Base-by-base conservation (phyloP, 2,797 vertebrate species). In the Yasuhikotakia modesta region DNA sequence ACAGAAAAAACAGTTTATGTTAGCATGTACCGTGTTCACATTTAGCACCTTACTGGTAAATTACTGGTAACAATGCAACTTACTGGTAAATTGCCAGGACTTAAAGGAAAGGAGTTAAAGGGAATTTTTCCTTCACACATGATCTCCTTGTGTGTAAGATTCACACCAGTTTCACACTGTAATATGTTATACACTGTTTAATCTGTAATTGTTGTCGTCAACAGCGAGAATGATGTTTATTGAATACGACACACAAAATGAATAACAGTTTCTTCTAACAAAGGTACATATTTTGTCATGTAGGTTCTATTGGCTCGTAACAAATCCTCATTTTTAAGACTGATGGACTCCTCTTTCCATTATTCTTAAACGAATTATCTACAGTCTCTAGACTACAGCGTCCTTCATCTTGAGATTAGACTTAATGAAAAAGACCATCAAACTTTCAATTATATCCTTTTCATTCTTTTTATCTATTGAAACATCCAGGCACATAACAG, bases 271-370 rank as follows among this genome's bases (percentile, higher is more conserved):
- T 17, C 48, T n/a, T 12, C 11, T 77, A 50, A 69, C 75, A 24
- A 45, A 53, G 8, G 21, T 53, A 64, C 55, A 65, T 53, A 65
- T 78, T 75, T 70, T 32, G 71, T 71, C 66, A 60, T 61, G 52
- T 70, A 45, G 58, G 66, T 72, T 73, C 16, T 2, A 5, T 53
- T 61, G 35, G 64, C 35, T 73, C 50, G 43, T 67, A 76, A 76
- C 68, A 78, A 63, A 27, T 61, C 12, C 55, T 82, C 27, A 79
- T 82, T 82, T 79, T 53, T 32, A 79, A 82, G 66, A 82, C 50
- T 78, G 81, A 82, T 79, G 30, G 67, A 79, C 57, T 52, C 48
- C 57, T 58, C 65, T 78, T 75, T 71, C 52, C 24, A 79, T 76
- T 79, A 70, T 70, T 82, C 66, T 75, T 79, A 19, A 79, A 43